Conservation (phyloP, 2,113 vertebrate species). For the Malurus cyaneus region DNA sequence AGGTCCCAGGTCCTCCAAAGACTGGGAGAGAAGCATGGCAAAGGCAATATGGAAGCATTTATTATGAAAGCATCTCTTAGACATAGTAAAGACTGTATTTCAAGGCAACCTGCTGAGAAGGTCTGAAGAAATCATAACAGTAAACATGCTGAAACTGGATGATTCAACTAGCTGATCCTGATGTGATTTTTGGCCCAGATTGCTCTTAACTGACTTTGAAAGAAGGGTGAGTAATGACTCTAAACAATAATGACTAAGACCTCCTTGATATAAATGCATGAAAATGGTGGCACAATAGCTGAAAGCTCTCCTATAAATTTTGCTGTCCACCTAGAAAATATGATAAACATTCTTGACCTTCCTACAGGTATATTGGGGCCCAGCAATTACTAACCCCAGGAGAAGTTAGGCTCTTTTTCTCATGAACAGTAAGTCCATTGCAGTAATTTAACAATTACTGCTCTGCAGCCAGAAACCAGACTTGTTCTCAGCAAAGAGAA, state of each 20-base stretch:
- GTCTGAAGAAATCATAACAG: not conserved
- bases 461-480: not conserved
- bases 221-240: not conserved
- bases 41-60: not conserved
- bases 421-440: not conserved
- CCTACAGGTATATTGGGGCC: not conserved
- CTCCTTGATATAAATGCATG: not conserved
- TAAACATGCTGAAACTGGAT: not conserved
- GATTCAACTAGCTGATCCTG: not conserved
- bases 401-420: not conserved
- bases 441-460: not conserved
- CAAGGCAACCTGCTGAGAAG: not conserved
- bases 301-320: not conserved
- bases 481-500: not conserved
- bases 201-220: conserved; percentile 1
- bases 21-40: not conserved
- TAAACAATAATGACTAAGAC: not conserved
- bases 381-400: not conserved
- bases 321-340: not conserved
- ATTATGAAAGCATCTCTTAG: not conserved
- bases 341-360: not conserved
- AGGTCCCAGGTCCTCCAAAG: not conserved
- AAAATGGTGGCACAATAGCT: not conserved
- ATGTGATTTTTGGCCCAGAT: not conserved
- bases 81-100: not conserved